Base-by-base conservation (phyloP, 1,140 invertebrate genomes). In the Drosophila subobscura region DNA sequence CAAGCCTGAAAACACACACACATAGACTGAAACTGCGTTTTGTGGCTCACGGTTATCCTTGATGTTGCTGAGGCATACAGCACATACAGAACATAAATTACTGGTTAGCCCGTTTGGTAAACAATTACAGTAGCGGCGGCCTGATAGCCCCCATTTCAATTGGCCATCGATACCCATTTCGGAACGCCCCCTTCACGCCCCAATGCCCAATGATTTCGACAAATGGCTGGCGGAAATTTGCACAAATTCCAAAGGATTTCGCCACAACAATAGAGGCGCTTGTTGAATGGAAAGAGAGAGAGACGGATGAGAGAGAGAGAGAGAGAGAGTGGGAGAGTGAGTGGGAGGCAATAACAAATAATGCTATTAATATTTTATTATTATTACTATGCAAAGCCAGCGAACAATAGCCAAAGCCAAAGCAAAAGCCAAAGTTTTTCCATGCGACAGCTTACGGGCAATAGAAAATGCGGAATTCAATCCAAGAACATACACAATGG, bases 361-460 rank as follows among this genome's bases (percentile, higher is more conserved):
- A 86, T 51, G 55, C 77, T 71, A 81, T 86, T 85, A 85, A 85
- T 85, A 86, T 86, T 85, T 86, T 85, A 86, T 78, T 74, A 65
- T 71, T 86, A 81, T 81, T 86, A 72, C 73, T 71, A 54, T 80
- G 80, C 81, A 80, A 86, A 86, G 81, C 40, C 41, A 47, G 40
- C 64, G 64, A 86, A 85, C 80, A 85, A 85, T 77, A 27, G 25
- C 25, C 5, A 5, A 0, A 5, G 25, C 25, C 25, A 0, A 27
- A 27, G 8, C 33, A 8, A 8, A 68, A 64, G 50, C 53, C 56
- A 56, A 73, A 74, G 50, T 74, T 81, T 73, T 61, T 59, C 50
- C 42, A 42, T 60, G 58, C 65, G 45, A 45, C 65, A 57, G 58
- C 63, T 81, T 58, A 61, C 63, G 64, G 68, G 63, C 46, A 77